Conservation (phyloP, 2,797 vertebrate genomes). For the Apogon hyalosoma region DNA sequence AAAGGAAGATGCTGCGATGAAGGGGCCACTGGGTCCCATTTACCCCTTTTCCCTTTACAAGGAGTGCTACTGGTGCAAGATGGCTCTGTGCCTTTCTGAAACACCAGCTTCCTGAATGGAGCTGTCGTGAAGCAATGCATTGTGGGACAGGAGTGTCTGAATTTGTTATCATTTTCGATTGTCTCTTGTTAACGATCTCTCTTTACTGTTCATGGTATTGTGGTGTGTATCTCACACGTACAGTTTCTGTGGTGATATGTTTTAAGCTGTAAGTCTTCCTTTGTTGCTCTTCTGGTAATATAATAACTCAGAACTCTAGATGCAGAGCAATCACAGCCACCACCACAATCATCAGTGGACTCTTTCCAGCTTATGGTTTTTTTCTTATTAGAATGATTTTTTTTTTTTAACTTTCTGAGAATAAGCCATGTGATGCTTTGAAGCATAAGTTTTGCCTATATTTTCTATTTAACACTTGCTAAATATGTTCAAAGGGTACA, state of each 20-base stretch:
- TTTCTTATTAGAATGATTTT: conserved; percentile 73
- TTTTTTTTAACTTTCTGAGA: conserved; percentile 77
- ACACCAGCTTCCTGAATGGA: conserved; percentile 85
- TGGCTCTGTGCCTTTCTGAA: conserved; percentile 89
- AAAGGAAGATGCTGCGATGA: conserved; percentile 74
- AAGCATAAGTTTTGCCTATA: conserved; percentile 84
- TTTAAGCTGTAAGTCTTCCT: conserved; percentile 86
- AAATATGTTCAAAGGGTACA: conserved; percentile 64
- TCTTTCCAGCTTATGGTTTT: conserved; percentile 68
- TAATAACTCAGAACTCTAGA: conserved; percentile 80
- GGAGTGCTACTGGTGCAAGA: conserved; percentile 85
- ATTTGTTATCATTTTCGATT: conserved; percentile 82
- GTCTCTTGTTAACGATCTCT: conserved; percentile 77
- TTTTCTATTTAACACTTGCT: conserved; percentile 77
- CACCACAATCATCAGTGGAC: conserved; percentile 71
- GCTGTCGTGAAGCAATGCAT: conserved; percentile 88
- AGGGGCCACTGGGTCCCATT: conserved; percentile 65
- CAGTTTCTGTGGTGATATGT: conserved; percentile 77
- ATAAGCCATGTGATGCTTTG: conserved; percentile 87
- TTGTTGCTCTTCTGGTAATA: conserved; percentile 82
- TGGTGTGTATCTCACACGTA: conserved; percentile 77
- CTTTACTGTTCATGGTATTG: conserved; percentile 75
- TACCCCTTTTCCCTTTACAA: conserved; percentile 81
- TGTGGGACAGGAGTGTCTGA: conserved; percentile 83
- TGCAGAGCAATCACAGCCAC: conserved; percentile 78